These are phyloP conservation scores for Solenopsis fugax DNA, from an alignment of 1,140 invertebrate genomes.

Conservation along the genomic window DNA sequence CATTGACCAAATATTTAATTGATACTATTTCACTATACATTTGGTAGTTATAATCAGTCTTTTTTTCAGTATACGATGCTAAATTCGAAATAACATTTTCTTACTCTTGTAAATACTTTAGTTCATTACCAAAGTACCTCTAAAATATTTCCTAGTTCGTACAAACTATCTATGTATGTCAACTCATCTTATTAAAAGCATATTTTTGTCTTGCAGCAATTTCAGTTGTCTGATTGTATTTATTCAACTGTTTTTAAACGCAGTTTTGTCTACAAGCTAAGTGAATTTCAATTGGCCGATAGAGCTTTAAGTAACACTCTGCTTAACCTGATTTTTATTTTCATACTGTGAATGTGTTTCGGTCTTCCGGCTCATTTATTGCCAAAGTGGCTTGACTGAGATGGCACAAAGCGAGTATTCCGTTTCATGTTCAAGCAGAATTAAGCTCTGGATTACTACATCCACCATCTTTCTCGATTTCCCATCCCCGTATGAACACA, in stretches of 20 bases:
- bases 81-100: neutral
- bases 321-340: conserved; percentile 14
- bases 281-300: neutral
- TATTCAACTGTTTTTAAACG: neutral
- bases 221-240: neutral
- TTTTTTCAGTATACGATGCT: no score
- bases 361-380: neutral
- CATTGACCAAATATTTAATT: no score
- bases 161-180: neutral
- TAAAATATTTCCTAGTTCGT: neutral
- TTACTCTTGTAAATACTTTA: neutral
- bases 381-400: conserved; percentile 6
- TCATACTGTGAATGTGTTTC: neutral
- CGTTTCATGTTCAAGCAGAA: conserved; percentile 27
- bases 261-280: neutral
- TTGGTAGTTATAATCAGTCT: no score
- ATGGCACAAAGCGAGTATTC: conserved; percentile 29
- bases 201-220: neutral
- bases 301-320: neutral
- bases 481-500: neutral
- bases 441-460: conserved; percentile 36
- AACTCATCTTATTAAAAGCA: neutral
- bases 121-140: neutral
- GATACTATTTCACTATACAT: no score
- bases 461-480: neutral